Evolutionary conservation across 2,888 invertebrate species (phyloP).

Genomic region (Drosophila mayaguana): DNA sequence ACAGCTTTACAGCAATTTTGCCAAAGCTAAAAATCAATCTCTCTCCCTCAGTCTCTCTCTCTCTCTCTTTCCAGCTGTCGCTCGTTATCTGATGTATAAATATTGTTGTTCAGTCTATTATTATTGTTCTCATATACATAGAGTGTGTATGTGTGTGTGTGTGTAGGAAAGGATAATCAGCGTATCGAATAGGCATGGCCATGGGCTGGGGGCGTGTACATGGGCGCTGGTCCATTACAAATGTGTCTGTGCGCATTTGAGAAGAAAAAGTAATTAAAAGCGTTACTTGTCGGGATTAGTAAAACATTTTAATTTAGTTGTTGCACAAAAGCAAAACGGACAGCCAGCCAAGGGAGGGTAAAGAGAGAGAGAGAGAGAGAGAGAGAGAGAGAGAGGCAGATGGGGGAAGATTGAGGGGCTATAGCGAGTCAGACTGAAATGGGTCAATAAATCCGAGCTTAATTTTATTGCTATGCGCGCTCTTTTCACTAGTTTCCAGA

Average conservation of each 20-base stretch:
- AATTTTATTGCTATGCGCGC: constrained; percentile 76
- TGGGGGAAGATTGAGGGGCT: constrained; percentile 2
- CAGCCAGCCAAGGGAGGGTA: constrained; percentile 1
- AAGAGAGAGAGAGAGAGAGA: neutral
- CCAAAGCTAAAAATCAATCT: constrained; percentile 25
- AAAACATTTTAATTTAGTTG: constrained; percentile 78
- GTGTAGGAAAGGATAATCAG: constrained; percentile 17
- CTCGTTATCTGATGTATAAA: constrained; percentile 9
- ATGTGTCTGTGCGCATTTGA: constrained; percentile 57
- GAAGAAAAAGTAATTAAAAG: constrained; percentile 77
- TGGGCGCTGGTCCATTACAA: constrained; percentile 32
- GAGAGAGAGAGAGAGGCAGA: neutral
- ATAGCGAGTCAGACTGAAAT: constrained; percentile 75
- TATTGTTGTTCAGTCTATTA: constrained; percentile 23
- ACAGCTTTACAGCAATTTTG: constrained; percentile 7
- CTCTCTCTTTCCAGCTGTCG: neutral
- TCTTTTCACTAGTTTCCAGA: constrained; percentile 49
- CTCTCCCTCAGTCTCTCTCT: neutral
- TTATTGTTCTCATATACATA: constrained; percentile 18
- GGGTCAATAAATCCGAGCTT: constrained; percentile 79
- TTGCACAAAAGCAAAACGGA: constrained; percentile 66
- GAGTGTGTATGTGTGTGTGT: neutral
- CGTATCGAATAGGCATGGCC: constrained; percentile 2
- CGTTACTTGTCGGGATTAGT: constrained; percentile 77
- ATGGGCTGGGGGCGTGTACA: neutral